Conservation (phyloP, 2,113 vertebrate genomes). For the Perca flavescens region DNA sequence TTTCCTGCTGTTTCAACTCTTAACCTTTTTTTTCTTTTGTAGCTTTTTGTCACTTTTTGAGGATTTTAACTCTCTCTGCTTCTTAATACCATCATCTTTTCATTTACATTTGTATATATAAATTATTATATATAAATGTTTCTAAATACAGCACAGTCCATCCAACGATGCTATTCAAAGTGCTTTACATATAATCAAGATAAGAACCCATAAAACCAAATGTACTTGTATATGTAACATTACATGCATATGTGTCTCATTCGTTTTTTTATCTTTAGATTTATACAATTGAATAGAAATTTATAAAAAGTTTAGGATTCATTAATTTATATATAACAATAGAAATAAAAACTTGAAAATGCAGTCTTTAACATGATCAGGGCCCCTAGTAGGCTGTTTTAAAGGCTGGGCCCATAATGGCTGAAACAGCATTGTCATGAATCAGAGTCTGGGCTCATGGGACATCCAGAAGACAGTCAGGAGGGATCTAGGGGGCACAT, state of each 20-base stretch:
- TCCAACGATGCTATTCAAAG: constrained; percentile 8
- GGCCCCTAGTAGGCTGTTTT: not conserved
- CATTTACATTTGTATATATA: too few species aligned
- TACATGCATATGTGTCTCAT: not conserved
- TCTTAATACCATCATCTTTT: not conserved
- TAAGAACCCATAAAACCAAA: not conserved
- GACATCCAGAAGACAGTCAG: constrained; percentile 20
- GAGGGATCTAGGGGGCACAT: constrained; percentile 14
- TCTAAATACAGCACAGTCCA: not conserved
- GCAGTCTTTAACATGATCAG: not conserved
- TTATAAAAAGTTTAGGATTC: not conserved
- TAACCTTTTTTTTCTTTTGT: constrained; percentile 10
- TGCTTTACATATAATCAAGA: not conserved
- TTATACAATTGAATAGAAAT: not conserved
- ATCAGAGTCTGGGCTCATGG: constrained; percentile 1
- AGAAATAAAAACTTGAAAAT: not conserved
- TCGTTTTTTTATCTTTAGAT: too few species aligned
- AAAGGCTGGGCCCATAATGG: not conserved
- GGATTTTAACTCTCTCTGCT: constrained; percentile 6
- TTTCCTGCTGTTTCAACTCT: constrained; percentile 42
- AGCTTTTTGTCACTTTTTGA: constrained; percentile 12
- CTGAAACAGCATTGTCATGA: not conserved
- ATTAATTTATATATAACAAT: not conserved
- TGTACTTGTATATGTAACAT: not conserved
- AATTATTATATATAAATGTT: too few species aligned